phyloP scores from a whole-genome alignment of 2,113 vertebrate species.

The Chaetops frenatus region DNA sequence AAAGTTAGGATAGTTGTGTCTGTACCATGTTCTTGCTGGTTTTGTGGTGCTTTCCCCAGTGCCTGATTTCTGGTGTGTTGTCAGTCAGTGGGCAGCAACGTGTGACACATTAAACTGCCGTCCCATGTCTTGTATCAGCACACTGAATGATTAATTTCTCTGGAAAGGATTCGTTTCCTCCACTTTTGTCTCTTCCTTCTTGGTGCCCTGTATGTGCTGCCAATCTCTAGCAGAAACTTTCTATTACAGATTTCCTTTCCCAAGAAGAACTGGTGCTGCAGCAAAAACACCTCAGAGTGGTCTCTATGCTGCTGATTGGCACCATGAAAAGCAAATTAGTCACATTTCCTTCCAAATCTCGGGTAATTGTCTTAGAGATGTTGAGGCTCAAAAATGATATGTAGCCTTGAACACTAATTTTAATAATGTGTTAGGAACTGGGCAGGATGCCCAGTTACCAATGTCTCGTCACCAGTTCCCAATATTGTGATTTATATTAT shows the following conservation, averaged over 20 bases:
- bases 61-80: background rate
- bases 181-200: background rate
- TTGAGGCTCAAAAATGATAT: background rate
- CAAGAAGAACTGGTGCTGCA: background rate
- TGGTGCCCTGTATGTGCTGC: background rate
- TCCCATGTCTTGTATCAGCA: background rate
- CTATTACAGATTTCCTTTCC: background rate
- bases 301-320: background rate
- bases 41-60: background rate
- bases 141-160: background rate
- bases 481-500: background rate
- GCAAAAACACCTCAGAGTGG: background rate
- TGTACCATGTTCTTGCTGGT: background rate
- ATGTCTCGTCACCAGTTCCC: background rate
- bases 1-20: background rate
- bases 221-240: background rate
- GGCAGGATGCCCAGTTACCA: background rate
- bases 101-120: background rate
- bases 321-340: background rate
- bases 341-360: background rate
- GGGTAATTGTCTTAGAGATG: background rate
- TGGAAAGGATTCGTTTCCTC: background rate
- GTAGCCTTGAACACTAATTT: background rate
- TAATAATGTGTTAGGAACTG: background rate
- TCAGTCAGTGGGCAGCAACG: background rate